Evolutionary conservation across 2,888 invertebrate species (phyloP).

Genomic region (Lamellibrachia satsuma): DNA sequence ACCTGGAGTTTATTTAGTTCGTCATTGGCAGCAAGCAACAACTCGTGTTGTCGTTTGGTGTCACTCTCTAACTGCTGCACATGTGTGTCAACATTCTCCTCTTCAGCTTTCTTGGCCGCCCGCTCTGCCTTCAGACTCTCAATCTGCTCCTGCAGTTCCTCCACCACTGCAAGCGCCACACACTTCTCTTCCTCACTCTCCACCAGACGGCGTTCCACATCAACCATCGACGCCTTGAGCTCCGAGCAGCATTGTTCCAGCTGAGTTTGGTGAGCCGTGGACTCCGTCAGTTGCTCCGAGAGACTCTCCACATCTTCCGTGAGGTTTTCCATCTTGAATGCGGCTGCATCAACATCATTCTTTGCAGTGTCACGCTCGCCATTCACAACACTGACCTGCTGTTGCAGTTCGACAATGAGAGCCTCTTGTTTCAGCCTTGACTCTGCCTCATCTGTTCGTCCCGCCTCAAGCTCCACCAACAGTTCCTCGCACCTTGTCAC

Average conservation of each 20-base stretch:
- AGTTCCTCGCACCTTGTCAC: neutral
- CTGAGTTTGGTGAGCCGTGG: neutral
- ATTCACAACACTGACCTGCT: neutral
- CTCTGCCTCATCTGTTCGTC: neutral
- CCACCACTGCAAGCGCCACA: neutral
- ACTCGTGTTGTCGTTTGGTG: neutral
- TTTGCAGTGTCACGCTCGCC: neutral
- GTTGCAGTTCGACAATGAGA: neutral
- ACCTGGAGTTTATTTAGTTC: neutral
- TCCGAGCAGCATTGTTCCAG: neutral
- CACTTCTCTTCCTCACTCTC: neutral
- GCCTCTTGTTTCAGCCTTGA: neutral
- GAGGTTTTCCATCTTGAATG: neutral
- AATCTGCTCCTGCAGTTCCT: neutral
- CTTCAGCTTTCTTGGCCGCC: neutral
- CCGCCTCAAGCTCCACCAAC: neutral
- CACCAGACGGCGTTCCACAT: neutral
- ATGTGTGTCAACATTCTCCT: neutral
- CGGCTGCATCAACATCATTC: neutral
- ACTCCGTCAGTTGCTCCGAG: neutral
- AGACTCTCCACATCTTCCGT: conserved; percentile 1
- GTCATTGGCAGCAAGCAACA: neutral
- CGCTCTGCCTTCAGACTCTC: neutral
- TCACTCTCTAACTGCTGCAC: neutral
- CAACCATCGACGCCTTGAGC: neutral